Evolutionary conservation across 2,888 invertebrate genomes (phyloP), one percentile per base, ranked within the genome.

Genomic region (Gerris lacustris): DNA sequence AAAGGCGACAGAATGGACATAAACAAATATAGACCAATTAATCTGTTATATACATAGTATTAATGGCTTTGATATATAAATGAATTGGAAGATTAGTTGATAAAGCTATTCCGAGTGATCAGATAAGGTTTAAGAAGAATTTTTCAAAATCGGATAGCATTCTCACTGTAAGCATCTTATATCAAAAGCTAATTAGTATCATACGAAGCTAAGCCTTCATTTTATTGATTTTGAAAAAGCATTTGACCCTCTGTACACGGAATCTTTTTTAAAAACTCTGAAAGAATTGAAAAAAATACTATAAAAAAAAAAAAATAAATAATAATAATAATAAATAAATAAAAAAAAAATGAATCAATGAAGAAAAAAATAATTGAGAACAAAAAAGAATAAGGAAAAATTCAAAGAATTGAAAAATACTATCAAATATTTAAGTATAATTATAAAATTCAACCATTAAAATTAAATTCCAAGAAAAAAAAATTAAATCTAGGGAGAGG

Each of bases 11-110:
- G 45, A 15, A 67, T 18, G 45, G 67, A 67, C 6, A 44, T 67
- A 45, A 45, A 67, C 5, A 67, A 67, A 7, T 67, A 67, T 67
- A 44, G 67, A 45, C 67, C 67, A 45, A 67, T 67, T 6, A 67
- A 15, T 11, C 44, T 67, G 7, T 44, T 67, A 67, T 44, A 31
- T 5, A 15, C n/a, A 18, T 43, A 44, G 2, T 67, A 67, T n/a
- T 15, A 15, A 67, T 67, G n/a, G 7, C 44, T 7, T 9, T 67
- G 15, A 6, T 44, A 67, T 18, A 43, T 44, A 44, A n/a, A 9
- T 44, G 67, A n/a, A 67, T 67, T 45, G 67, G 43, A 18, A 62
- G 2, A n/a, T 11, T 15, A n/a, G 4, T 62, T n/a, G 45, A 67
- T 67, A 45, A 45, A 15, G n/a, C 15, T 11, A n/a, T 62, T 15